Evolutionary conservation across 2,888 invertebrate genomes (phyloP).

Genomic region (Liopterus haemorrhoidalis): DNA sequence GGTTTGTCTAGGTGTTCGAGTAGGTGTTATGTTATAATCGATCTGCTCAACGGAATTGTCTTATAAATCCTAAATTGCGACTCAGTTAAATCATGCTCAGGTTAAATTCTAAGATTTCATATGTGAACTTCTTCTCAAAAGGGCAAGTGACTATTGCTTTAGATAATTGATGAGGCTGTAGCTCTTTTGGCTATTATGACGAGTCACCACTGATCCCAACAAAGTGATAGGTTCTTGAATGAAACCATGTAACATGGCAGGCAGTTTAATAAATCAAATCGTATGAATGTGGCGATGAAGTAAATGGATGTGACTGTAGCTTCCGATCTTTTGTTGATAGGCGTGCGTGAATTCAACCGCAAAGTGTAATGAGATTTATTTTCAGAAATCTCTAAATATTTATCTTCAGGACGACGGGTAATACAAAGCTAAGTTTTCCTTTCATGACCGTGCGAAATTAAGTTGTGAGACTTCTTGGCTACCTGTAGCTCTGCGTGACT

Average conservation of each 20-base stretch:
- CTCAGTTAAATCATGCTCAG: too few relatives aligned
- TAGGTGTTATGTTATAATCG: too few relatives aligned
- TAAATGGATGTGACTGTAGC: constrained; percentile 18
- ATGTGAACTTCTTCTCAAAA: too few relatives aligned
- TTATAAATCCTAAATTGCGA: too few relatives aligned
- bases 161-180: too few relatives aligned
- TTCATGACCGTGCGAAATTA: constrained; percentile 18
- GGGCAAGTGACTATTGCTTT: too few relatives aligned
- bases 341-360: constrained; percentile 37
- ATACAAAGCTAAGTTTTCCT: constrained; percentile 7
- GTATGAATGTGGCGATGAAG: constrained; percentile 14
- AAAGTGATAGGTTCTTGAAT: too few relatives aligned
- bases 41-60: too few relatives aligned
- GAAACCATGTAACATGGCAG: constrained; percentile 18
- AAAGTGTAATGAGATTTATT: constrained; percentile 39
- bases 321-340: constrained; percentile 28
- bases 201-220: too few relatives aligned
- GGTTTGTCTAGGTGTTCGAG: too few relatives aligned
- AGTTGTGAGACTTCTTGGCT: constrained; percentile 8
- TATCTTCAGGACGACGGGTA: constrained; percentile 31
- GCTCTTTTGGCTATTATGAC: too few relatives aligned
- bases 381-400: constrained; percentile 37
- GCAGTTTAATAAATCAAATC: constrained; percentile 19
- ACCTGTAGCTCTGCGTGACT: constrained; percentile 1
- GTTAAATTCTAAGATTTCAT: too few relatives aligned